Base-by-base conservation (phyloP, 2,888 invertebrate genomes). In the Lamellibrachia columna region DNA sequence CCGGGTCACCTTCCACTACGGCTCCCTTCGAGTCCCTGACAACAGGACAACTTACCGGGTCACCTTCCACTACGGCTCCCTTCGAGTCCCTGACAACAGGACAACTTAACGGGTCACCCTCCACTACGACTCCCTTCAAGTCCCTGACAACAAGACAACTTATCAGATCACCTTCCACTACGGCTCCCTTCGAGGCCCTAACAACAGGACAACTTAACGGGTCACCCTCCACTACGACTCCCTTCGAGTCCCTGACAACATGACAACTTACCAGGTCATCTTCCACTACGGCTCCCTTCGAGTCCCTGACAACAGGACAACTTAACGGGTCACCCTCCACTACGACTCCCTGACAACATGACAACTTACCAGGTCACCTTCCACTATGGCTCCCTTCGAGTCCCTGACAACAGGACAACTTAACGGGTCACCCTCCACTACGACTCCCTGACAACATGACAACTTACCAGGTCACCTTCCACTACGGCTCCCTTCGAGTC, bases 1-100 rank as follows among this genome's bases (percentile, higher is more conserved):
- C 97, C 0, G 98, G 98, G 97, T 99, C 98, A 7, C 99, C 99
- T 96, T 99, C 99, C 0, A 99, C 98, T 0, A 99, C 98, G 94
- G 98, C 98, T 93, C 98, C 98, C 93, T 97, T 97, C 0, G 97
- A 96, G 97, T 99, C 98, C 94, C 98, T 97, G 7, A 99, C 98
- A 95, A 98, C 98, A 40, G 0, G 40, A 1, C 40, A 40, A 96
- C 97, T 96, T 95, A 97, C 97, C 0, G 98, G 98, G 97, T 99
- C 98, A 7, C 99, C 99, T 96, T 99, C 99, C 0, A 99, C 98
- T 0, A 99, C 98, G 94, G 98, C 98, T 93, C 98, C 98, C 93
- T 97, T 97, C 0, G 97, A 96, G 97, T 99, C 98, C 94, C 98
- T 97, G 7, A 99, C 98, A 95, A 98, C 98, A 40, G 40, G 40